Conservation (phyloP, 2,888 invertebrate species). For the Aplocera efformata region DNA sequence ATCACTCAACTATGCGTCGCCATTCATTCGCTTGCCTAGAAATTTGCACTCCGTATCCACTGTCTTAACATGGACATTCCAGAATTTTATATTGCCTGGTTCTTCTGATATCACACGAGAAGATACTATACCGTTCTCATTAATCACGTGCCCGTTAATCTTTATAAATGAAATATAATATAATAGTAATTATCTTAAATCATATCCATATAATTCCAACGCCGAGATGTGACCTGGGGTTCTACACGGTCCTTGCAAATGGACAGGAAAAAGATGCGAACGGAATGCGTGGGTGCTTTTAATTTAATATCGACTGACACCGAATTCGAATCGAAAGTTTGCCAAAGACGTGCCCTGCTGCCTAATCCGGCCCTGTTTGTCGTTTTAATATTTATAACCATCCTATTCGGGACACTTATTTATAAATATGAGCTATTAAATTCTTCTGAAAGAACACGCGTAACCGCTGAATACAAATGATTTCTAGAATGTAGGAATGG, state of each 20-base stretch:
- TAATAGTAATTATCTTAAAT: conserved; percentile 30
- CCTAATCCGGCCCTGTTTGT: conserved; percentile 59
- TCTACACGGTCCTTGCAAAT: conserved; percentile 78
- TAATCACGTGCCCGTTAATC: too few relatives aligned
- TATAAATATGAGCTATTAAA: conserved; percentile 48
- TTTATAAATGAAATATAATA: conserved; percentile 17
- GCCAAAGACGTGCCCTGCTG: conserved; percentile 66
- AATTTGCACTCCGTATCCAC: conserved; percentile 57
- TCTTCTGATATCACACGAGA: conserved; percentile 1
- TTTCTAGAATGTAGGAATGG: conserved; percentile 22
- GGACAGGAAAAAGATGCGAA: conserved; percentile 79
- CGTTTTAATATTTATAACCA: conserved; percentile 59
- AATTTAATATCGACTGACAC: conserved; percentile 80
- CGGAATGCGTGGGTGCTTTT: conserved; percentile 79
- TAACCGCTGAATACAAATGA: conserved; percentile 24
- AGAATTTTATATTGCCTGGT: neutral
- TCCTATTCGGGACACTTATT: conserved; percentile 38
- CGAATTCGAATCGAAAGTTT: conserved; percentile 78
- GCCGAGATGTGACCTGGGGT: conserved; percentile 71
- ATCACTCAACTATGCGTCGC: conserved; percentile 80
- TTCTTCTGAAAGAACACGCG: conserved; percentile 35
- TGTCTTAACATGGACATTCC: conserved; percentile 50
- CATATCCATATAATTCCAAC: conserved; percentile 47
- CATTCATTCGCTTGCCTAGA: conserved; percentile 73
- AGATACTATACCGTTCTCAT: too few relatives aligned